Conservation (phyloP, 1,140 invertebrate species). For the Drosophila saltans region DNA sequence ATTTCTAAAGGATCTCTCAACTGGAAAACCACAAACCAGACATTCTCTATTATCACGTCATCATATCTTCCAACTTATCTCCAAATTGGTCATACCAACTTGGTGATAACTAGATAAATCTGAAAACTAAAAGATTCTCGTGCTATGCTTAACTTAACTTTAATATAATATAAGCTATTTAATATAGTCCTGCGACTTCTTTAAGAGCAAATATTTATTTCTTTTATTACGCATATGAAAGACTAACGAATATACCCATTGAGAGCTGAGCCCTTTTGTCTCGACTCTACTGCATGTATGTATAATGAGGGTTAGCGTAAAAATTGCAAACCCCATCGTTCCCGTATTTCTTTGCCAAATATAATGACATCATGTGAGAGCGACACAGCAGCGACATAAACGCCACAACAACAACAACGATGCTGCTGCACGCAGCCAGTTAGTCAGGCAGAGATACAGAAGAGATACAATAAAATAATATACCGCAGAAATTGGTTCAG, state of each 20-base stretch:
- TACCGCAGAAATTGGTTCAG: conserved; percentile 62
- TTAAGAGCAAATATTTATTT: too few species aligned
- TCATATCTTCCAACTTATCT: not conserved
- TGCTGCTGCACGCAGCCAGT: conserved; percentile 32
- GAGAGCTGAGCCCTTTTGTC: not conserved
- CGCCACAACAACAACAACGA: not conserved
- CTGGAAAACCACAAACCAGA: not conserved
- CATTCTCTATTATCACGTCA: not conserved
- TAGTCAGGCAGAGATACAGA: conserved; percentile 36
- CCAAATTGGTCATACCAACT: not conserved
- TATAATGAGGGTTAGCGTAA: not conserved
- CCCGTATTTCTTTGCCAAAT: conserved; percentile 31
- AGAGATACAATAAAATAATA: conserved; percentile 30
- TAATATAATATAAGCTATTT: too few species aligned
- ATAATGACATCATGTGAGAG: conserved; percentile 54
- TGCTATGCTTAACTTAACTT: too few species aligned
- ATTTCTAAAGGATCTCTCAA: too few species aligned
- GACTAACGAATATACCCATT: too few species aligned
- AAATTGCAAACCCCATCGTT: not conserved
- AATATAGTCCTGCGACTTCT: too few species aligned
- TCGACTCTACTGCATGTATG: not conserved
- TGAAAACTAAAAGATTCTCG: not conserved
- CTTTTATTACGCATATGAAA: too few species aligned
- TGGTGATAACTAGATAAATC: not conserved
- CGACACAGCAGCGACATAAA: conserved; percentile 18